These are phyloP conservation scores for Pseudopipra pipra DNA, from an alignment of 2,113 vertebrate genomes.

Conservation along the genomic window DNA sequence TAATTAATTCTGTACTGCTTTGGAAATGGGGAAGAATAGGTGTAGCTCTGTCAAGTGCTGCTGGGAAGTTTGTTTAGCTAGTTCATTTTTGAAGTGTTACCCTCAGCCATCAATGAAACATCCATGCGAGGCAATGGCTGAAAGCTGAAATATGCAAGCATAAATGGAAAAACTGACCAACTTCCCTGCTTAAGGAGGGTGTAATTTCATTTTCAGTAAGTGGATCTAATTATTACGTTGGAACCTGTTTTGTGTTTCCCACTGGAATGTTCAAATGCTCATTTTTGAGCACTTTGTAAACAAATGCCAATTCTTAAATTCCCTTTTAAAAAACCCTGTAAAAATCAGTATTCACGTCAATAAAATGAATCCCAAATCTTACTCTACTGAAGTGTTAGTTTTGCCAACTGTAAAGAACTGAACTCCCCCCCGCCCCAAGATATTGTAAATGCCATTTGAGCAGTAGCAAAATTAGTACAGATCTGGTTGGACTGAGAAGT, in stretches of 20 bases:
- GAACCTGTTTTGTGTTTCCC: background rate
- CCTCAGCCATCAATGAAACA: slow-evolving; percentile 74
- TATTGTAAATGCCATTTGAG: background rate
- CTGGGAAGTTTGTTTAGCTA: slow-evolving; percentile 87
- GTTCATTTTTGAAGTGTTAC: slow-evolving; percentile 85
- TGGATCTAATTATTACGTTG: background rate
- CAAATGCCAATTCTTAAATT: background rate
- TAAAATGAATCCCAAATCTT: background rate
- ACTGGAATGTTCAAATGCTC: background rate
- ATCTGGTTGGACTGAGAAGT: background rate
- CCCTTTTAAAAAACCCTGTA: background rate
- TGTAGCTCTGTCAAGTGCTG: slow-evolving; percentile 86
- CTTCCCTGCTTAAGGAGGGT: slow-evolving; percentile 3
- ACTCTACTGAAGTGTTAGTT: background rate
- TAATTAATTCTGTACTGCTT: slow-evolving; percentile 89
- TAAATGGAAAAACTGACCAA: slow-evolving; percentile 59
- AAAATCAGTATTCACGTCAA: background rate
- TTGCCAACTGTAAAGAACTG: background rate
- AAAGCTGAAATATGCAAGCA: slow-evolving; percentile 53
- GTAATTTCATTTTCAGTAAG: background rate
- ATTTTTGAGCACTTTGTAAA: background rate
- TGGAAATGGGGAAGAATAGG: slow-evolving; percentile 87
- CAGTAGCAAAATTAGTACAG: background rate
- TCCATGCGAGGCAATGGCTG: slow-evolving; percentile 46
- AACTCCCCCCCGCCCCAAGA: rapidly evolving